These are phyloP conservation scores for Phalacrocorax carbo DNA, from an alignment of 2,113 vertebrate species.

Conservation along the genomic window DNA sequence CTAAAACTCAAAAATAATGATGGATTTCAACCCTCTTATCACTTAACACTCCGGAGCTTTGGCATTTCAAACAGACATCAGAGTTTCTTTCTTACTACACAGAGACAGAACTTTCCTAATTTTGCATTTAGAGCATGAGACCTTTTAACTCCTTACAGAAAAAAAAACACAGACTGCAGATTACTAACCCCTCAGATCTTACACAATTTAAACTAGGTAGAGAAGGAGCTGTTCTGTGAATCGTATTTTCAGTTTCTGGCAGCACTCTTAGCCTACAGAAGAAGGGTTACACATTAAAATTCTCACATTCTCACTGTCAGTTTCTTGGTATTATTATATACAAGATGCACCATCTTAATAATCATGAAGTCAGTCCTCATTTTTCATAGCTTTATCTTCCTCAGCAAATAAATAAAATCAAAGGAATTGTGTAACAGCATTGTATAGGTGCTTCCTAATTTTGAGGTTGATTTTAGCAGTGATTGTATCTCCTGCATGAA, in stretches of 20 bases:
- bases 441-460: slow-evolving; percentile 28
- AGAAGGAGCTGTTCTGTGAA: background rate
- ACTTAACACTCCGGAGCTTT: background rate
- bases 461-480: slow-evolving; percentile 9
- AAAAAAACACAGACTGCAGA: background rate
- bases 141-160: background rate
- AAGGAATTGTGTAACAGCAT: background rate
- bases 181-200: background rate
- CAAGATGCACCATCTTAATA: background rate
- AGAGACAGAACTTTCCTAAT: background rate
- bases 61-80: background rate
- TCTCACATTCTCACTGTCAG: background rate
- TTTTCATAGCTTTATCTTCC: background rate
- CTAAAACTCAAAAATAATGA: background rate
- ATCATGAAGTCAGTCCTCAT: background rate
- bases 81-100: background rate
- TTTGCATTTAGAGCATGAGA: background rate
- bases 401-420: background rate
- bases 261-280: background rate
- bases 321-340: background rate
- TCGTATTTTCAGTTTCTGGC: slow-evolving; percentile 20
- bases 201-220: background rate
- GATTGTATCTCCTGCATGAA: background rate
- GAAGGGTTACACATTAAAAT: background rate
- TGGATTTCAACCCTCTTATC: background rate